Conservation (phyloP, 1,140 invertebrate genomes). For the Bradysia coprophila region DNA sequence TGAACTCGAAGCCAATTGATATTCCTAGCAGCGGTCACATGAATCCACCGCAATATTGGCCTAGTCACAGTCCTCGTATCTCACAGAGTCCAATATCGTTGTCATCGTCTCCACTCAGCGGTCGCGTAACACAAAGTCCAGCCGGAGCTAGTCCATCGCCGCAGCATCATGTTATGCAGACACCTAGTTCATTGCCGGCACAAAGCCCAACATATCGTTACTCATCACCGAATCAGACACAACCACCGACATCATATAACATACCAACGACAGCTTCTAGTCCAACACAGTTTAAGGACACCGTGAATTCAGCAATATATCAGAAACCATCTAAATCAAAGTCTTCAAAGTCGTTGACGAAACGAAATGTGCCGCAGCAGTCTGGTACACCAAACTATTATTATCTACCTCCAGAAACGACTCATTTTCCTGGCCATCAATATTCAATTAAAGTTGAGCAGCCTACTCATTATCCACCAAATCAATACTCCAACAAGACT, state of each 20-base stretch:
- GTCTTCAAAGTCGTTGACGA: too few relatives aligned
- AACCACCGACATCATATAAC: not conserved
- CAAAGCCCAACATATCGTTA: not conserved
- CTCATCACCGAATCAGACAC: not conserved
- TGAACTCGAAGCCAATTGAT: not conserved
- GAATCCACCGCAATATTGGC: constrained; percentile 3
- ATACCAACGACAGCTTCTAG: not conserved
- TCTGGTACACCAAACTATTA: too few relatives aligned
- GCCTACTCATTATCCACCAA: too few relatives aligned
- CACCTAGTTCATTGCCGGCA: not conserved
- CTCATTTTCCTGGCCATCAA: too few relatives aligned
- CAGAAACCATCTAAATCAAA: too few relatives aligned
- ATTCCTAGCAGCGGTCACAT: not conserved
- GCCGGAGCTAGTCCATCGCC: not conserved
- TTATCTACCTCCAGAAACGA: too few relatives aligned
- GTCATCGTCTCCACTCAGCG: not conserved
- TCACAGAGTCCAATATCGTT: not conserved
- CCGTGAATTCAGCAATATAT: too few relatives aligned
- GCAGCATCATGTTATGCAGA: not conserved
- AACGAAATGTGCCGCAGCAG: too few relatives aligned
- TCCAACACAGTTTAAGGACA: not conserved
- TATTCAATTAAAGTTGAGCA: too few relatives aligned
- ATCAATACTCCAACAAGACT: too few relatives aligned
- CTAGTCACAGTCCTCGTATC: not conserved
- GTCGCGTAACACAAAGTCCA: constrained; percentile 3